Evolutionary conservation across 2,113 vertebrate species (phyloP).

Genomic region (Calidris pygmaea): DNA sequence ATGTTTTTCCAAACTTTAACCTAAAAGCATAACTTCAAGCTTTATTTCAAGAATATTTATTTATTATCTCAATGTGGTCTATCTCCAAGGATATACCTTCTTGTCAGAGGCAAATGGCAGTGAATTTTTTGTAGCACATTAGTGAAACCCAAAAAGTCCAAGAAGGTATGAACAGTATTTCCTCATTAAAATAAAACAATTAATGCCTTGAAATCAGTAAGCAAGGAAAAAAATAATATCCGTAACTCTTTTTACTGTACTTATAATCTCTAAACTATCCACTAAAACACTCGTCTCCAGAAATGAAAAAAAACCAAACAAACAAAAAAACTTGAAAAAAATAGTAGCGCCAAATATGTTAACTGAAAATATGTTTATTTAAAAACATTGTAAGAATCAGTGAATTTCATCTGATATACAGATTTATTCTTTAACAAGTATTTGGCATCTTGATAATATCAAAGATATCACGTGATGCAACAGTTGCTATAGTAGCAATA

Average conservation of each 20-base stretch:
- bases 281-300: conserved; percentile 16
- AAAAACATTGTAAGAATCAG: conserved; percentile 26
- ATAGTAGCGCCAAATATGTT: not conserved
- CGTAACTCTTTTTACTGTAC: conserved; percentile 14
- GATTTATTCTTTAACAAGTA: conserved; percentile 62
- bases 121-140: not conserved
- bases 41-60: not conserved
- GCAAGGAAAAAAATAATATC: not conserved
- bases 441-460: conserved; percentile 55
- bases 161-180: not conserved
- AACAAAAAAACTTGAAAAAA: not conserved
- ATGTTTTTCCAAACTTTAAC: not conserved
- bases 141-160: not conserved
- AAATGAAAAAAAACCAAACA: not conserved
- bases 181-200: not conserved
- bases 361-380: conserved; percentile 25
- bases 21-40: not conserved
- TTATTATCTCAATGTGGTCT: not conserved
- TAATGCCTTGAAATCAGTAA: conserved; percentile 37
- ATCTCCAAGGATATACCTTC: not conserved
- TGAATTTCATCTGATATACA: not conserved
- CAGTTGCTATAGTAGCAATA: conserved; percentile 77
- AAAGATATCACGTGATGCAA: conserved; percentile 64
- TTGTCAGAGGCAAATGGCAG: not conserved
- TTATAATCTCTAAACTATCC: conserved; percentile 29